phyloP scores from a whole-genome alignment of 2,113 vertebrate species.

The Eolophus roseicapilla region DNA sequence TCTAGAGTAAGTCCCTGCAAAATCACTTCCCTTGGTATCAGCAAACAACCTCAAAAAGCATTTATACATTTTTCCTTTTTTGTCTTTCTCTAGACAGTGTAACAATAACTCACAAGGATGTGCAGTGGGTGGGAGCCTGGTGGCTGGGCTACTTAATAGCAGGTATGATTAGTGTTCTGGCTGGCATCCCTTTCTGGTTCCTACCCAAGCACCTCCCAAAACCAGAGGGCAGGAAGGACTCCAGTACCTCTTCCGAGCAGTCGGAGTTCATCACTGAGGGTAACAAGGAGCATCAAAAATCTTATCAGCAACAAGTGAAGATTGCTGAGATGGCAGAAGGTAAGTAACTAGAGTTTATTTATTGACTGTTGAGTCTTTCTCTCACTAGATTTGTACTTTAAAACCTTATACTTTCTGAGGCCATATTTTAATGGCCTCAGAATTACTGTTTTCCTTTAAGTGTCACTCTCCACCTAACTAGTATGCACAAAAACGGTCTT shows the following conservation, averaged over 20 bases:
- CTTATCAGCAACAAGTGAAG: slow-evolving; percentile 69
- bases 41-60: not conserved
- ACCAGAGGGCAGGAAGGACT: slow-evolving; percentile 68
- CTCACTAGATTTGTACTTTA: not conserved
- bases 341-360: slow-evolving; percentile 18
- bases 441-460: not conserved
- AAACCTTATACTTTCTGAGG: not conserved
- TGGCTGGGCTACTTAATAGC: slow-evolving; percentile 95
- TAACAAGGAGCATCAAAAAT: slow-evolving; percentile 52
- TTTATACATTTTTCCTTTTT: not conserved
- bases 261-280: slow-evolving; percentile 83
- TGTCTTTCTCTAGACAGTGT: slow-evolving; percentile 74
- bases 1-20: not conserved
- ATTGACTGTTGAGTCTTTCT: not conserved
- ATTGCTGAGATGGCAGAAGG: slow-evolving; percentile 86
- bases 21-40: not conserved
- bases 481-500: not conserved
- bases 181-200: slow-evolving; percentile 91
- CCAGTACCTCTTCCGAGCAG: slow-evolving; percentile 78
- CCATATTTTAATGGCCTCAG: not conserved
- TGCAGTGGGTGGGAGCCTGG: slow-evolving; percentile 95
- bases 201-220: slow-evolving; percentile 83
- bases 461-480: not conserved
- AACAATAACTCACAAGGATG: slow-evolving; percentile 82
- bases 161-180: slow-evolving; percentile 81